Conservation (phyloP, 2,113 vertebrate species). For the Dinomys branickii region DNA sequence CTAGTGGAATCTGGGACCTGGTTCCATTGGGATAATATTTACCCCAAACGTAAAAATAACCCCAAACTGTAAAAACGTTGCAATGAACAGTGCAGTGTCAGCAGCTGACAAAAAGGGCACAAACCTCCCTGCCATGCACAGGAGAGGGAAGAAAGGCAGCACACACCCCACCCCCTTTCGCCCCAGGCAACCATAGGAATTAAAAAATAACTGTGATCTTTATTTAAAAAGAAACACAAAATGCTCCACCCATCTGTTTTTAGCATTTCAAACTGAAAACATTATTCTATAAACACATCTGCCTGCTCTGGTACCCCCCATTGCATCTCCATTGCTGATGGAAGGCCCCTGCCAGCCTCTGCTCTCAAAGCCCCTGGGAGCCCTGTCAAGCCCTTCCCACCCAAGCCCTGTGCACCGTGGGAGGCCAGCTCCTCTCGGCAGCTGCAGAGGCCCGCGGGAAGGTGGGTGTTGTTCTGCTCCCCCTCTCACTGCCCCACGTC, state of each 20-base stretch:
- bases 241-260: slow-evolving; percentile 40
- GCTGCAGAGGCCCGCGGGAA: neutral
- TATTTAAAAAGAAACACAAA: slow-evolving; percentile 29
- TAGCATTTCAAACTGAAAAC: slow-evolving; percentile 37
- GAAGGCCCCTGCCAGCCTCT: neutral
- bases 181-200: neutral
- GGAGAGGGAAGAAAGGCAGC: too few species aligned
- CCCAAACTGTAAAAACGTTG: neutral
- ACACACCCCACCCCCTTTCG: too few species aligned
- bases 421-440: fast-evolving
- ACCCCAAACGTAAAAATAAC: neutral
- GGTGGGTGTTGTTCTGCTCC: fast-evolving
- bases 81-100: neutral
- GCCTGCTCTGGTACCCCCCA: neutral
- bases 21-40: neutral
- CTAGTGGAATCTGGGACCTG: neutral
- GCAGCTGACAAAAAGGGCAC: neutral
- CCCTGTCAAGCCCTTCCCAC: neutral
- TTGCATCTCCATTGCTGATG: neutral
- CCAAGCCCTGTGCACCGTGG: fast-evolving
- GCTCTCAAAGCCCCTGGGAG: neutral
- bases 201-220: neutral
- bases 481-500: fast-evolving
- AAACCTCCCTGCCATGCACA: fast-evolving
- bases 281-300: neutral